Evolutionary conservation across 2,797 vertebrate genomes (phyloP).

Genomic region (Numenius phaeopus): DNA sequence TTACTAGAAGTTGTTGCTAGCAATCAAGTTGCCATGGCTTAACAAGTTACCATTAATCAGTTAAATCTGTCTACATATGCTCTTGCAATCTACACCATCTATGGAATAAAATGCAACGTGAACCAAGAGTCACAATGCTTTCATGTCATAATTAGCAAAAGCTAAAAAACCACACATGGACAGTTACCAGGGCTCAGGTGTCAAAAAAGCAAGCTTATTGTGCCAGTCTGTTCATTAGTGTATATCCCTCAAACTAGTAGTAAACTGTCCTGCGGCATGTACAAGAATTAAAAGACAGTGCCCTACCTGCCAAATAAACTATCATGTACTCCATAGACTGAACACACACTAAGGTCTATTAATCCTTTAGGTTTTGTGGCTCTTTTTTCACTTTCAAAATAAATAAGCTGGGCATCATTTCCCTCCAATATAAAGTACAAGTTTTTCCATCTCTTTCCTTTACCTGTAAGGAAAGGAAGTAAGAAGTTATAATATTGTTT

Average conservation of each 20-base stretch:
- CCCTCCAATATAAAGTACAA: conserved; percentile 98
- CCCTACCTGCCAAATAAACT: conserved; percentile 98
- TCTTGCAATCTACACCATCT: background rate
- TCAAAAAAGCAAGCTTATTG: background rate
- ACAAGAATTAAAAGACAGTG: background rate
- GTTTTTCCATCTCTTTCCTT: conserved; percentile 98
- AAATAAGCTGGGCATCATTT: conserved; percentile 98
- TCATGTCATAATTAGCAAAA: conserved; percentile 1
- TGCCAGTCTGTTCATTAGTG: background rate
- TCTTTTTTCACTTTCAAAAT: conserved; percentile 99
- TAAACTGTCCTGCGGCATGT: background rate
- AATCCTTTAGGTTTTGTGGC: conserved; percentile 99
- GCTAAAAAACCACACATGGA: background rate
- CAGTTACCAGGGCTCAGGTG: background rate
- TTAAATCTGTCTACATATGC: background rate
- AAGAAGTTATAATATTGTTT: background rate
- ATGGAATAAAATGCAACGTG: conserved; percentile 1
- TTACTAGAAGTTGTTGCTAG: background rate
- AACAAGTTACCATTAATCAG: background rate
- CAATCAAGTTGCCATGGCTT: background rate
- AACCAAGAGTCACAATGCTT: background rate
- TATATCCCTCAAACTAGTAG: background rate
- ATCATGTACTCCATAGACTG: conserved; percentile 95
- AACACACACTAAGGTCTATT: conserved; percentile 98
- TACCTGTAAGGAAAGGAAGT: conserved; percentile 83